Percentiles rank a stretch among this genome's conserved stretches.
Evolutionary conservation across 2,888 invertebrate genomes (phyloP).

Genomic region (Hanleya hanleyi): DNA sequence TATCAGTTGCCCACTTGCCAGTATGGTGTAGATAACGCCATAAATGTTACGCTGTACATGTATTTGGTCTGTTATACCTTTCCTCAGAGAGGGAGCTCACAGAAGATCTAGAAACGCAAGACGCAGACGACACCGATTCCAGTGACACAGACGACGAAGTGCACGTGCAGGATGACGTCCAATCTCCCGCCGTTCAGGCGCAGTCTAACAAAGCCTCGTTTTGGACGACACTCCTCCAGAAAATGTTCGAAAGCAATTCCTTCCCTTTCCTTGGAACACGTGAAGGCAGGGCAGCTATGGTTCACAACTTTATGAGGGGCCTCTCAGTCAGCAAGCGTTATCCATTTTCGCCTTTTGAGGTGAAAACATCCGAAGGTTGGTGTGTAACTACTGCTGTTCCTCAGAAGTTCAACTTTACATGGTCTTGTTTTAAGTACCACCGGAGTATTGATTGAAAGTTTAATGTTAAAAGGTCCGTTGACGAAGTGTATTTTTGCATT

Average conservation of each 20-base stretch:
- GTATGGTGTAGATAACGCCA: no score
- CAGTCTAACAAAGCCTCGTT: conserved; percentile 34
- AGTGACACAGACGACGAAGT: conserved; percentile 28
- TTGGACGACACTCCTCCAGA: conserved; percentile 46
- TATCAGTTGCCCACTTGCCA: no score
- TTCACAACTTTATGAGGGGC: conserved; percentile 74
- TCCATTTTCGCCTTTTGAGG: no score
- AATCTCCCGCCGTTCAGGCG: conserved; percentile 19
- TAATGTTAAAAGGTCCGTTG: no score
- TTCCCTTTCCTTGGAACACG: conserved; percentile 64
- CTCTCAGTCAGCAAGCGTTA: no score
- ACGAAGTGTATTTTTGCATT: no score
- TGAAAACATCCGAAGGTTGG: no score
- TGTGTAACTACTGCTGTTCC: no score
- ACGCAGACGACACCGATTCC: conserved; percentile 41
- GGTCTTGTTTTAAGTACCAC: no score
- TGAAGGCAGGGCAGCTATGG: conserved; percentile 73
- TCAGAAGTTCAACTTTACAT: no score
- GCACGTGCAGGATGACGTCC: conserved; percentile 13
- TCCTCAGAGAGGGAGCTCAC: conserved; percentile 52
- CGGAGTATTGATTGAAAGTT: no score
- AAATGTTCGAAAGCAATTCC: conserved; percentile 49
- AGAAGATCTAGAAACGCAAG: conserved; percentile 49
- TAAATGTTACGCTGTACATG: no score
- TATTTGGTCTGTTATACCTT: neutral